Base-by-base conservation (phyloP, 2,888 invertebrate species). In the Agrochola litura region DNA sequence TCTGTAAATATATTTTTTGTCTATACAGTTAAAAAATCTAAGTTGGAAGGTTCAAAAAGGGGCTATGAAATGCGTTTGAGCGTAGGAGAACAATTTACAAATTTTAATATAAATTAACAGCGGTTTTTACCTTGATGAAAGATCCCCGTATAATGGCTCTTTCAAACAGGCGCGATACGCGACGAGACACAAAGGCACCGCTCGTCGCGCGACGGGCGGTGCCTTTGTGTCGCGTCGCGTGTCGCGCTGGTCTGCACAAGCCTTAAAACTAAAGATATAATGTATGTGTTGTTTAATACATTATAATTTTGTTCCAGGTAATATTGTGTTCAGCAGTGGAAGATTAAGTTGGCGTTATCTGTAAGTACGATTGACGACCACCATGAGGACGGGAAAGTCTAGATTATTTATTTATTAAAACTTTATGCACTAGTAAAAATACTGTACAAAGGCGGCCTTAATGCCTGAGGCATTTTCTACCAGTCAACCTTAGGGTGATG, bases 291-390 rank as follows among this genome's bases (percentile, higher is more conserved):
- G 12, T 25, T 54, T 12, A 37, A 19, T 41, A 61, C 5, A 43
- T 61, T 41, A 37, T 58, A 12, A 37, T 76, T 30, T 75, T 75
- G 67, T 76, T 76, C 0, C 49, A 76, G 76, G 76, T 76, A 76
- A 76, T 37, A 49, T 54, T 63, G 14, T 37, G 46, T 22, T 46
- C 6, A 54, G 16, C 78, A 60, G 25, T 49, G 16, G 25, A 60
- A 41, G 16, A 49, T 58, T 49, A 41, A 46, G 19, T n/a, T 46
- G 14, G 46, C n/a, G 43, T 14, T 60, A 3, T 41, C 30, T 52
- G 76, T 61, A 75, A 76, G 60, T 43, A 19, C 8, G n/a, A 43
- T 10, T 14, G n/a, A 25, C 6, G 30, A 43, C 22, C 14, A 9
- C 8, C 19, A 19, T 25, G 10, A 19, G 16, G 16, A 22, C 10